A percentile compares a stretch with the other conserved stretches of the same genome.
phyloP scores from a whole-genome alignment of 2,888 invertebrate genomes.

The Sussaba pulchella region DNA sequence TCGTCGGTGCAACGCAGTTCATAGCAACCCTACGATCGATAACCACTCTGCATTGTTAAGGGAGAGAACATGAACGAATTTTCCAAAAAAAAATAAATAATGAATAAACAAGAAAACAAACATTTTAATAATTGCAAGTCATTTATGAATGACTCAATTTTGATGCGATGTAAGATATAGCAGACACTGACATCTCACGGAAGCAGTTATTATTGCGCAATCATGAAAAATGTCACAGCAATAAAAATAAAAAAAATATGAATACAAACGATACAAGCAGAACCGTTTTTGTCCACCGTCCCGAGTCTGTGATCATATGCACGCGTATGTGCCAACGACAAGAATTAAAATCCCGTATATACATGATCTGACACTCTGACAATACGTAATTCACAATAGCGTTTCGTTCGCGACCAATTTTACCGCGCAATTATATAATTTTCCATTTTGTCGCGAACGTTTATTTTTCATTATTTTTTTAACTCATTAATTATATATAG shows the following conservation, averaged over 20 bases:
- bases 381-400: not conserved
- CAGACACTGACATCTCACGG: slow-evolving; percentile 37
- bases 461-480: not conserved
- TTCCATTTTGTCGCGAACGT: not conserved
- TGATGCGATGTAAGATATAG: not conserved
- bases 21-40: slow-evolving; percentile 4
- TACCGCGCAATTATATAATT: not conserved
- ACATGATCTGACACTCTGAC: not conserved
- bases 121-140: not conserved
- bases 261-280: slow-evolving; percentile 2
- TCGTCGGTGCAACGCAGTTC: not conserved
- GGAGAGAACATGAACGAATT: not conserved
- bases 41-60: slow-evolving; percentile 6
- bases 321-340: not conserved
- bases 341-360: not conserved
- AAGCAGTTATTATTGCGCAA: slow-evolving; percentile 40
- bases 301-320: slow-evolving; percentile 28
- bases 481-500: too few species aligned
- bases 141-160: not conserved
- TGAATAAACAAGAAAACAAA: not conserved
- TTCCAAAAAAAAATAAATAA: not conserved
- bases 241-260: slow-evolving; percentile 5
- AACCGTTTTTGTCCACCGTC: not conserved
- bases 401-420: not conserved
- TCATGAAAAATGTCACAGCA: slow-evolving; percentile 24